These are phyloP conservation scores for Apteryx owenii DNA, from an alignment of 2,113 vertebrate species.

Conservation along the genomic window DNA sequence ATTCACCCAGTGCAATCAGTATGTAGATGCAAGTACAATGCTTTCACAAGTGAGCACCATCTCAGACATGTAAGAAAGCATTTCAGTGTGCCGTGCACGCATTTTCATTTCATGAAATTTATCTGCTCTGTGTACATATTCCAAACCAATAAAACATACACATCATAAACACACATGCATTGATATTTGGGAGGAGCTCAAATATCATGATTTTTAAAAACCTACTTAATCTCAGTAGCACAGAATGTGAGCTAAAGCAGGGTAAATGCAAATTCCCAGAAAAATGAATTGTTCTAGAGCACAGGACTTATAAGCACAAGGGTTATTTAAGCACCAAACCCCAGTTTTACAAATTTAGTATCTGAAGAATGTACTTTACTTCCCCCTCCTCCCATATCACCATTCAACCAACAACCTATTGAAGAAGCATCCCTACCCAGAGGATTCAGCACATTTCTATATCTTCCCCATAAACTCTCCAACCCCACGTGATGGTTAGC, in stretches of 20 bases:
- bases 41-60: background rate
- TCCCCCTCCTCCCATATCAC: too few species aligned
- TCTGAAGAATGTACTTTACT: background rate
- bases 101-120: background rate
- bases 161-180: background rate
- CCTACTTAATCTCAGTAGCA: background rate
- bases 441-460: background rate
- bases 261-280: background rate
- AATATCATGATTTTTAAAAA: background rate
- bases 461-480: background rate
- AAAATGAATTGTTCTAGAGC: background rate
- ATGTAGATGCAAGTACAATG: background rate
- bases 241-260: background rate
- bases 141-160: background rate
- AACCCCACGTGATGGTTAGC: background rate
- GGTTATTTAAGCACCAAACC: background rate
- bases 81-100: background rate
- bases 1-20: background rate
- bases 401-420: background rate
- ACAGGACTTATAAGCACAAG: background rate
- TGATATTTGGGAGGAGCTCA: background rate
- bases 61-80: background rate
- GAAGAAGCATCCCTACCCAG: background rate
- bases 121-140: background rate
- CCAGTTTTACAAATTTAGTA: background rate